Base-by-base conservation (phyloP, 2,113 vertebrate genomes). In the Phalacrocorax carbo region DNA sequence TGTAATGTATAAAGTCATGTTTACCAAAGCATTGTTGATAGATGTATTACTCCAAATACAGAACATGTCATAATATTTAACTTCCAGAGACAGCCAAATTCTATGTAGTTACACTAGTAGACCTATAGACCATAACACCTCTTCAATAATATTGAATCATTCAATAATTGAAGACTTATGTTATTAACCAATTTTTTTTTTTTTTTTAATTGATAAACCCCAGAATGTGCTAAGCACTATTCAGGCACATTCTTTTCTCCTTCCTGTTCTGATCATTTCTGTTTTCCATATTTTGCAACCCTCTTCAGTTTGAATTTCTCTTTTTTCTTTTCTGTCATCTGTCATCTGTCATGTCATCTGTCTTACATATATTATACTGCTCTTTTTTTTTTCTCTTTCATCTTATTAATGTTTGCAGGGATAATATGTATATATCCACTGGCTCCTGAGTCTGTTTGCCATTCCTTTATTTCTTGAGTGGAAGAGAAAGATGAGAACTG, bases 401-500 rank as follows among this genome's bases (percentile, higher is more conserved):
- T 84, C 42, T 87, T 71, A 88, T 40, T 71, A 51, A 60, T 79
- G 29, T 85, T 95, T 93, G 55, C 69, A 85, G 78, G 48, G 42
- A 61, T 70, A 71, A 25, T 70, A 62, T 44, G 7, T 69, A 40
- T 76, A 25, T 81, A 78, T 66, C 25, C 73, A 64, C 75, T 68
- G 66, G 48, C 68, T 94, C 87, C 48, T 78, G 46, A 52, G 32
- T 90, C 34, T 76, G 30, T 85, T 91, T 90, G 71, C 89, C 38
- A 62, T 76, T 83, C 32, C 48, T 86, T 89, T 85, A n/a, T 88
- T 91, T 95, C 46, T 77, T 86, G 64, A 75, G 29, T 93, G 88
- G 61, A 94, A 80, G 34, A 88, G 86, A 80, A 86, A 88, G 26
- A 77, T 81, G 51, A 88, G 70, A 92, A 72, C 30, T 90, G 90